These are phyloP conservation scores for Taenioides sp. DNA, from an alignment of 2,797 vertebrate species.

Conservation along the genomic window DNA sequence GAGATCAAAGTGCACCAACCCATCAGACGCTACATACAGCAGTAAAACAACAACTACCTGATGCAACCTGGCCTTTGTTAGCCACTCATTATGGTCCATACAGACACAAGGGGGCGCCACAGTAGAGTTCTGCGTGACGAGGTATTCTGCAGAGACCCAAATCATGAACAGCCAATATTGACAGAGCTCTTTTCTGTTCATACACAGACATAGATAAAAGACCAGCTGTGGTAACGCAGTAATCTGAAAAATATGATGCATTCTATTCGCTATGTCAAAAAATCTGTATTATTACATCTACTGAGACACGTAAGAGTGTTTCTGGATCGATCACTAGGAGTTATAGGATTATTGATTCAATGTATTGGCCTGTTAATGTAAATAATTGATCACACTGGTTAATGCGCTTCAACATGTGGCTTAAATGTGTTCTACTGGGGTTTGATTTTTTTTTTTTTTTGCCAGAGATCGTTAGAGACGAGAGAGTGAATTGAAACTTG, in stretches of 20 bases:
- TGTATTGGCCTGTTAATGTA: background rate
- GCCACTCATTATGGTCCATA: background rate
- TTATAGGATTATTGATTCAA: background rate
- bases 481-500: background rate
- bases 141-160: background rate
- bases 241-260: background rate
- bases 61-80: too few species aligned
- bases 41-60: conserved; percentile 29
- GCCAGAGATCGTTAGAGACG: too few species aligned
- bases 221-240: too few species aligned
- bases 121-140: background rate
- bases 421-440: background rate
- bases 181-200: too few species aligned
- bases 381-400: background rate
- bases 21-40: conserved; percentile 26
- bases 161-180: too few species aligned
- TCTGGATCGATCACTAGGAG: background rate
- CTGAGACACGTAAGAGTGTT: background rate
- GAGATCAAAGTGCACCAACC: conserved; percentile 63
- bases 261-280: too few species aligned
- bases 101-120: background rate
- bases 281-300: background rate
- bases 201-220: too few species aligned
- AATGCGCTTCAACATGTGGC: background rate
- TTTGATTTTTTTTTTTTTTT: background rate